Evolutionary conservation across 2,113 vertebrate species (phyloP), one percentile per base, ranked within the genome.

Genomic region (Perca flavescens): DNA sequence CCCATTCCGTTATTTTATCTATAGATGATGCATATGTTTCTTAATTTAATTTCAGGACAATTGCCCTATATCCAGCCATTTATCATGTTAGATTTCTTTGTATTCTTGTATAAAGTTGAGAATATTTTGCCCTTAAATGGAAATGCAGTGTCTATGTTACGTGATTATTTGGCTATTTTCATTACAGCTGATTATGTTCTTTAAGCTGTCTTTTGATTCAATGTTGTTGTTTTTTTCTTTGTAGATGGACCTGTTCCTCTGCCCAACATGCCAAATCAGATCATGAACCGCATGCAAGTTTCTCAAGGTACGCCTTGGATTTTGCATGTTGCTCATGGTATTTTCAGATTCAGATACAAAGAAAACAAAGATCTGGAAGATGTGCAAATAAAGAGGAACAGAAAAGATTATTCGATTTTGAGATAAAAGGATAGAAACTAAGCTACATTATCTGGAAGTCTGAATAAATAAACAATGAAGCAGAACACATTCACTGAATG

Each of bases 211-310:
- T 28, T n/a, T 47, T 57, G 12, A 40, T 57, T 77, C 4, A 57
- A n/a, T 28, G 50, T 25, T 53, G 19, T 34, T 22, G 50, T 16
- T 53, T 73, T 11, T 86, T 88, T 86, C 63, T 91, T 94, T 52
- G 16, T 85, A 99, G 98, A 99, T 91, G 98, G 98, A 86, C 97
- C 98, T 9, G 95, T 97, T 91, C 92, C 97, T 88, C 94, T 98
- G 90, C 96, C 97, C 92, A 97, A 96, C 67, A 96, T 98, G 94
- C 96, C 96, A 96, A 96, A 95, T 94, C 95, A 92, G 76, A 95
- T 95, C 79, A 96, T 98, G 90, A 99, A 95, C 90, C 97, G 97
- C 84, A 97, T 99, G 96, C 98, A 97, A 89, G 96, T 97, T 71
- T 94, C 97, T 91, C 97, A 96, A 97, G 98, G 97, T 99, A 96